Conservation (phyloP, 2,113 vertebrate genomes). For the Chlamydotis undulata region DNA sequence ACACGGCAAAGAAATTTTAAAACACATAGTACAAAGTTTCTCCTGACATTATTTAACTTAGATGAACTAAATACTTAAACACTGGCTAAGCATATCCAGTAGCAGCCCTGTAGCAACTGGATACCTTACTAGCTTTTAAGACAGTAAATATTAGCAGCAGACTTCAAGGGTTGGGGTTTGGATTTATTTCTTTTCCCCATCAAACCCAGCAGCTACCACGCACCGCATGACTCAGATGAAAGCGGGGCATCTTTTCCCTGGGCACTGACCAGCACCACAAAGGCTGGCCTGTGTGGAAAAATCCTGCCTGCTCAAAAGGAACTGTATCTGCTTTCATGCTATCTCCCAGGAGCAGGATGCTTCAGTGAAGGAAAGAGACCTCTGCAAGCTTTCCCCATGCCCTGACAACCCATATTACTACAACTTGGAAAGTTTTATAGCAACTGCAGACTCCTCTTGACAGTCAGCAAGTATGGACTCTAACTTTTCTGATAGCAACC, state of each 20-base stretch:
- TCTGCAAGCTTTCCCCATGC: not conserved
- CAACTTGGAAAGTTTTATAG: not conserved
- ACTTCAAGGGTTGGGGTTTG: not conserved
- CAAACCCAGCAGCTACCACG: not conserved
- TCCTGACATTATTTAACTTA: slow-evolving; percentile 7
- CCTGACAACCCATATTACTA: not conserved
- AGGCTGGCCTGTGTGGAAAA: not conserved
- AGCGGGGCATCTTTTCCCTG: not conserved
- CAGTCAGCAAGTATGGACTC: not conserved
- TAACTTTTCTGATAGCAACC: not conserved
- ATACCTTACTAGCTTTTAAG: not conserved
- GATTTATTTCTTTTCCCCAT: not conserved
- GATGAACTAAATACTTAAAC: slow-evolving; percentile 28
- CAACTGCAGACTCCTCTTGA: not conserved
- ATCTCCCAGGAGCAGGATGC: not conserved
- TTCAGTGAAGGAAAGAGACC: not conserved
- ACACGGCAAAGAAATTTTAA: slow-evolving; percentile 49
- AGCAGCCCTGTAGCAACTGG: not conserved
- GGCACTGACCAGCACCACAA: not conserved
- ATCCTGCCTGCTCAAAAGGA: not conserved
- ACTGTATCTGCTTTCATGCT: not conserved
- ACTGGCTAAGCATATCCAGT: not conserved
- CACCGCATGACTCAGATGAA: not conserved
- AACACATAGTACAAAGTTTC: slow-evolving; percentile 47
- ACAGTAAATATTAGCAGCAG: not conserved